Conservation (phyloP, 2,113 vertebrate species). For the Malurus alboscapulatus region DNA sequence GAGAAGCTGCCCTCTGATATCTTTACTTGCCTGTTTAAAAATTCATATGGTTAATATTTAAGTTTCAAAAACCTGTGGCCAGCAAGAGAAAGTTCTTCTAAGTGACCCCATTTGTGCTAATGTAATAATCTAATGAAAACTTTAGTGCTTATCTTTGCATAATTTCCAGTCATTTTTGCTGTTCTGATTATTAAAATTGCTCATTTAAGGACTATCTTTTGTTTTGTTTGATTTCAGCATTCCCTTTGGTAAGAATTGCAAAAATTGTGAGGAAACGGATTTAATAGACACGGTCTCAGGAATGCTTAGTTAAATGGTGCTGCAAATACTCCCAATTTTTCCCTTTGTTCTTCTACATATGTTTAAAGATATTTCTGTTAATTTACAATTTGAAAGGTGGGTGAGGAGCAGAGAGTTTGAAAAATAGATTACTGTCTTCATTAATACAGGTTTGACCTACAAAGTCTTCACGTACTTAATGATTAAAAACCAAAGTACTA, state of each 20-base stretch:
- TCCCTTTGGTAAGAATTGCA: slow-evolving; percentile 52
- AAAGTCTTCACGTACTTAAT: slow-evolving; percentile 86
- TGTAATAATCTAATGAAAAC: slow-evolving; percentile 60
- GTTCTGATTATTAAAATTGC: slow-evolving; percentile 54
- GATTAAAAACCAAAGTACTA: slow-evolving; percentile 87
- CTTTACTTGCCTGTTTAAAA: slow-evolving; percentile 57
- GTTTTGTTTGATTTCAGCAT: slow-evolving; percentile 51
- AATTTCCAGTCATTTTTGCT: slow-evolving; percentile 52
- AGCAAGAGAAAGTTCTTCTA: slow-evolving; percentile 52
- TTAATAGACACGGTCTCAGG: slow-evolving; percentile 63
- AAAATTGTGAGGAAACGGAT: slow-evolving; percentile 37
- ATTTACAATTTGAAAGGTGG: slow-evolving; percentile 85
- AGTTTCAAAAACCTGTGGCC: slow-evolving; percentile 60
- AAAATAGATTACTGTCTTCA: slow-evolving; percentile 88
- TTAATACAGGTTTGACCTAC: slow-evolving; percentile 89
- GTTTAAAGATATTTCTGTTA: slow-evolving; percentile 83
- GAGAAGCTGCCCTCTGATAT: slow-evolving; percentile 16
- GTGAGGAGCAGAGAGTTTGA: slow-evolving; percentile 79
- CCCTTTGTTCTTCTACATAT: slow-evolving; percentile 77
- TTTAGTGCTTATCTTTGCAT: slow-evolving; percentile 62
- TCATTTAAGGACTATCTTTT: slow-evolving; percentile 49
- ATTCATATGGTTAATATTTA: slow-evolving; percentile 74
- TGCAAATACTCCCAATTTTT: slow-evolving; percentile 54
- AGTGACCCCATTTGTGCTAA: slow-evolving; percentile 60
- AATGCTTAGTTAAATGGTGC: slow-evolving; percentile 55